Percentiles rank a stretch among this genome's conserved stretches.
Evolutionary conservation across 92 coral and sea anemone genomes (phyloP).

Genomic region (Zoanthus solanderi): DNA sequence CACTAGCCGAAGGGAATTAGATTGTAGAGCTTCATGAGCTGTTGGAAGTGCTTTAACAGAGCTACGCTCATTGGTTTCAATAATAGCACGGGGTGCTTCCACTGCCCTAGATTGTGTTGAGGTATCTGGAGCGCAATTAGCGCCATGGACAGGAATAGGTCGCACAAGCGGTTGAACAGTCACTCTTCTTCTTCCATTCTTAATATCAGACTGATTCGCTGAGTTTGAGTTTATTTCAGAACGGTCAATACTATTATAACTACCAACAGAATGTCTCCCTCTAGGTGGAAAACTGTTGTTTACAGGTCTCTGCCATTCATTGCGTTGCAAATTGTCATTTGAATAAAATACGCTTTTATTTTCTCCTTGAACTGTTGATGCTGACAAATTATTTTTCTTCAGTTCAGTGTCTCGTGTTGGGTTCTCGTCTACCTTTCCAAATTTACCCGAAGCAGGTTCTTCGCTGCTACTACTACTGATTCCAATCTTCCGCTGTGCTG

Average conservation of each 20-base stretch:
- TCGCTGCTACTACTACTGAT: neutral
- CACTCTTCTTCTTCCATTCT: conserved; percentile 13
- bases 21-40: neutral
- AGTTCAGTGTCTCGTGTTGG: neutral
- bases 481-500: conserved; percentile 25
- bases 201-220: neutral
- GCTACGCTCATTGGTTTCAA: neutral
- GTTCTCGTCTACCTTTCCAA: neutral
- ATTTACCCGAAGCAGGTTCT: neutral
- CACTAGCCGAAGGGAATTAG: conserved; percentile 18
- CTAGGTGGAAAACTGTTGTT: neutral
- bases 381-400: neutral
- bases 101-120: neutral
- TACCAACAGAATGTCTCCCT: conserved; percentile 42
- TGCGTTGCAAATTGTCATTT: neutral
- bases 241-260: neutral
- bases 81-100: neutral
- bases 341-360: neutral
- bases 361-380: conserved; percentile 7
- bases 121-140: neutral
- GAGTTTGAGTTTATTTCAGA: neutral
- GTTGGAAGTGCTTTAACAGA: neutral
- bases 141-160: neutral
- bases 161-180: neutral
- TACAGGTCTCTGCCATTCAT: neutral